Evolutionary conservation across 2,888 invertebrate genomes (phyloP).

Genomic region (Rhabditoides inermis): DNA sequence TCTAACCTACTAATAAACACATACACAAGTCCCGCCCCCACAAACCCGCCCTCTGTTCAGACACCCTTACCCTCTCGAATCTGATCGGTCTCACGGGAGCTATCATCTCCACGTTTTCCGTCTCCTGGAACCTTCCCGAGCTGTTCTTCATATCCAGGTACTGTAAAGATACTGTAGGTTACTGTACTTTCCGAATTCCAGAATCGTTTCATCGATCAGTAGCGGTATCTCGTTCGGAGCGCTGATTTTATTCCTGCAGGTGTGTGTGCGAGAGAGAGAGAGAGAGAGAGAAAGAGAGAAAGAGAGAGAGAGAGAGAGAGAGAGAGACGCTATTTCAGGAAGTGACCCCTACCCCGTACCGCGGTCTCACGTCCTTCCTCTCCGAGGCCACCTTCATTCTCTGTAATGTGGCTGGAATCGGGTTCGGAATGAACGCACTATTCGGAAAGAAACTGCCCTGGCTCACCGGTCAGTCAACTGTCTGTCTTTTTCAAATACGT

Average conservation of each 20-base stretch:
- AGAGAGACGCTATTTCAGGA: conserved; percentile 10
- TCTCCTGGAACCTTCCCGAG: conserved; percentile 12
- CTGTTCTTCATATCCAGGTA: conserved; percentile 26
- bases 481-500: too few relatives aligned
- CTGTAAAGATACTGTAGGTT: too few relatives aligned
- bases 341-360: conserved; percentile 28
- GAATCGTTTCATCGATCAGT: conserved; percentile 23
- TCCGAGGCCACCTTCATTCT: conserved; percentile 26
- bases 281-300: neutral
- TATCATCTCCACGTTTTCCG: conserved; percentile 10
- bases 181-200: too few relatives aligned
- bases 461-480: conserved; percentile 11
- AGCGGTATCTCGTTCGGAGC: conserved; percentile 35
- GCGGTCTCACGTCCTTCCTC: conserved; percentile 29
- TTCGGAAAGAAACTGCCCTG: conserved; percentile 8
- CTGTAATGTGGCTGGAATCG: conserved; percentile 30
- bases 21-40: too few relatives aligned
- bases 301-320: neutral
- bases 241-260: conserved; percentile 33
- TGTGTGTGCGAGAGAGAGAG: neutral
- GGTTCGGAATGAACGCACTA: conserved; percentile 27
- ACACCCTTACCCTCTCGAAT: conserved; percentile 21
- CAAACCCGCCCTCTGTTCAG: conserved; percentile 9
- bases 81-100: conserved; percentile 19
- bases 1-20: neutral